Evolutionary conservation across 1,140 invertebrate species (phyloP).

Genomic region (Diorhabda carinulata): DNA sequence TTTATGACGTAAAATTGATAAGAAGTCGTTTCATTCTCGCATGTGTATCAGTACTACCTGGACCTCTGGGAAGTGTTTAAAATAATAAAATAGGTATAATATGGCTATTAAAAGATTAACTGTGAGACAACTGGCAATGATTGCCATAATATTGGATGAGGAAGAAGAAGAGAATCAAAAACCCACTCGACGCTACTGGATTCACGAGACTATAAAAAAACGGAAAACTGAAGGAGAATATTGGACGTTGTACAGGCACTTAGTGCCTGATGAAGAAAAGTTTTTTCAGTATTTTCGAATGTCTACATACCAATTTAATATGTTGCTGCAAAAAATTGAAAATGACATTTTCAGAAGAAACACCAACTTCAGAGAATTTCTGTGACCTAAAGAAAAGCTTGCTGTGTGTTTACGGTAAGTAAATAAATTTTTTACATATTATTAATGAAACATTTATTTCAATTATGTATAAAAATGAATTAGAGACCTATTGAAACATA

Average conservation of each 20-base stretch:
- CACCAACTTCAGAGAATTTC: not conserved
- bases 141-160: constrained; percentile 36
- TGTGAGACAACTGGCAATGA: not conserved
- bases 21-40: not conserved
- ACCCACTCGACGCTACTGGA: constrained; percentile 15
- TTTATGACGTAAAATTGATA: too few relatives aligned
- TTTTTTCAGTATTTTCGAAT: constrained; percentile 19
- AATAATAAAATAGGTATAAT: not conserved
- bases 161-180: constrained; percentile 8
- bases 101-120: too few relatives aligned
- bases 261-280: constrained; percentile 17
- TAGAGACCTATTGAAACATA: too few relatives aligned
- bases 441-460: constrained; percentile 11
- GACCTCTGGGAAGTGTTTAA: not conserved
- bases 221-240: constrained; percentile 16
- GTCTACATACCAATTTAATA: constrained; percentile 6
- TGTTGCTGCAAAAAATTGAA: too few relatives aligned
- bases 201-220: constrained; percentile 16
- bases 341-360: constrained; percentile 3
- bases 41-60: not conserved
- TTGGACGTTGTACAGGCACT: constrained; percentile 18
- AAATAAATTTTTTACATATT: not conserved
- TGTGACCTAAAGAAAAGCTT: too few relatives aligned
- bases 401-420: too few relatives aligned
- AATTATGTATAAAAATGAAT: not conserved